A percentile compares a stretch with the other conserved stretches of the same genome.
These are phyloP conservation scores for Ophion ventricosus DNA, from an alignment of 2,888 invertebrate genomes.

Conservation along the genomic window DNA sequence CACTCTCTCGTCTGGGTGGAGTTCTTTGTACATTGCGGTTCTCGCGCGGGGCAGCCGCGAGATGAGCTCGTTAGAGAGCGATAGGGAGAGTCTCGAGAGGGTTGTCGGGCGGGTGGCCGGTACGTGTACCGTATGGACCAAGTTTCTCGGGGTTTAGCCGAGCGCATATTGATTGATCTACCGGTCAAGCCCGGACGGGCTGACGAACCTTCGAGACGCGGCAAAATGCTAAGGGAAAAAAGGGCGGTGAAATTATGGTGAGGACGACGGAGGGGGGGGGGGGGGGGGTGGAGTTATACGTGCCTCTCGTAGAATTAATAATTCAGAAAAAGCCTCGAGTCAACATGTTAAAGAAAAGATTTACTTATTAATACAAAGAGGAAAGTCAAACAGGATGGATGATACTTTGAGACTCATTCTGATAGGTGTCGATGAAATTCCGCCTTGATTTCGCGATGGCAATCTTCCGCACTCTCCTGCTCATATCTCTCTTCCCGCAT, in stretches of 20 bases:
- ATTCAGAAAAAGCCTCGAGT: conserved; percentile 14
- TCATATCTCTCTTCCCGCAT: conserved; percentile 27
- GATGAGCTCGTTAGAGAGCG: conserved; percentile 80
- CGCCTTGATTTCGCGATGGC: too few relatives aligned
- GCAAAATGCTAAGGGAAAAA: conserved; percentile 69
- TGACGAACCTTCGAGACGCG: conserved; percentile 70
- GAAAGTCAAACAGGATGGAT: background rate
- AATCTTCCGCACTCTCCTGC: background rate
- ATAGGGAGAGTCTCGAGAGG: conserved; percentile 42
- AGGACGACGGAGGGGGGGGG: background rate
- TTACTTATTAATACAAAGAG: background rate
- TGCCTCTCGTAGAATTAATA: conserved; percentile 4
- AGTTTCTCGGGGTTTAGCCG: conserved; percentile 69
- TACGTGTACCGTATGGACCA: conserved; percentile 31
- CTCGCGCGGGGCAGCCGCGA: conserved; percentile 66
- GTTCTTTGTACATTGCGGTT: conserved; percentile 33
- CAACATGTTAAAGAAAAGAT: background rate
- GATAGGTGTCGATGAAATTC: too few relatives aligned
- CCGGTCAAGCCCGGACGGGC: conserved; percentile 77
- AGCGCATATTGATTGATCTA: conserved; percentile 80
- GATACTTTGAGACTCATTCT: background rate
- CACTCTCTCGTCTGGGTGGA: conserved; percentile 39
- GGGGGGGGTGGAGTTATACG: background rate
- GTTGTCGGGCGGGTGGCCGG: conserved; percentile 62
- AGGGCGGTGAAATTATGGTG: conserved; percentile 63